Evolutionary conservation across 2,797 vertebrate genomes (phyloP).

Genomic region (Sandelia bainsii): DNA sequence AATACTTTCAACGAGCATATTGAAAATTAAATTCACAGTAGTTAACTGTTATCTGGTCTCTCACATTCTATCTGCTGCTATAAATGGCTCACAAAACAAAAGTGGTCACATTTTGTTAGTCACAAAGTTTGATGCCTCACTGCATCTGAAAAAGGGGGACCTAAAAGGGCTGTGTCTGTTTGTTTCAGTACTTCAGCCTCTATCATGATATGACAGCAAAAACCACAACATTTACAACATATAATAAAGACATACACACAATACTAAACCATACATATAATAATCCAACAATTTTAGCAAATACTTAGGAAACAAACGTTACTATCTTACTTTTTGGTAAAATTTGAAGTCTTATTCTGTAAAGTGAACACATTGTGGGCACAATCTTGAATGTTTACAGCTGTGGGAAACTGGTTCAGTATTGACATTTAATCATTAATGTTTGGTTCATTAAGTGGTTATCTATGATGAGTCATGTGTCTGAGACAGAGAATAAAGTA

Average conservation of each 20-base stretch:
- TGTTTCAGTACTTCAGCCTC: constrained; percentile 5
- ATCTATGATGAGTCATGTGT: constrained; percentile 7
- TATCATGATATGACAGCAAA: not conserved
- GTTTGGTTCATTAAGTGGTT: constrained; percentile 10
- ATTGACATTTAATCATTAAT: constrained; percentile 21
- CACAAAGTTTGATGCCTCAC: constrained; percentile 59
- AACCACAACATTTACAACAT: not conserved
- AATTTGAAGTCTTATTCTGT: not conserved
- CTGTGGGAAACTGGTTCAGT: not conserved
- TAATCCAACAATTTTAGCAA: not conserved
- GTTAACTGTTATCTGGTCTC: constrained; percentile 27
- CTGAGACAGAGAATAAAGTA: constrained; percentile 5
- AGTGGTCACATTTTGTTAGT: constrained; percentile 73
- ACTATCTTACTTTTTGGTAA: no score
- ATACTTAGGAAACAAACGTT: no score
- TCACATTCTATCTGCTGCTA: constrained; percentile 21
- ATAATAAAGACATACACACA: not conserved
- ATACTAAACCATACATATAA: not conserved
- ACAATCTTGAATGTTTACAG: not conserved
- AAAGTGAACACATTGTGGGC: not conserved
- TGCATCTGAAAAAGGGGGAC: constrained; percentile 56
- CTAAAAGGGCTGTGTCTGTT: constrained; percentile 28
- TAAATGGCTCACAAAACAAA: constrained; percentile 71
- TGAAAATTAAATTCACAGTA: constrained; percentile 15
- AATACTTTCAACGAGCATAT: not conserved